Base-by-base conservation (phyloP, 2,797 vertebrate genomes). In the Triplophysa yarkandensis region DNA sequence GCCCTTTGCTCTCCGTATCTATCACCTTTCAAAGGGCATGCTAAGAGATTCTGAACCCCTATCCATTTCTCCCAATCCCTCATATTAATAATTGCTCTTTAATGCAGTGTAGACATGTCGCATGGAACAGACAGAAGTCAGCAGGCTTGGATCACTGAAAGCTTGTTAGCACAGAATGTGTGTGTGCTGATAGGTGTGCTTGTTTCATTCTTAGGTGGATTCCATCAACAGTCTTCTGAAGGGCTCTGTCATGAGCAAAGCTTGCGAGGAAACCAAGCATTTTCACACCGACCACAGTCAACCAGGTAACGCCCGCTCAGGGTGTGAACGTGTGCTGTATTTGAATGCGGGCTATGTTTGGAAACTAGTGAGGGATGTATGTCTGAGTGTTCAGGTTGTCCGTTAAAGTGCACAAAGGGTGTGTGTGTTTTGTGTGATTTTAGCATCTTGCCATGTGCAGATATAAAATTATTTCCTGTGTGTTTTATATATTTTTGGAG, bases 251-350 rank as follows among this genome's bases (percentile, higher is more conserved):
- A 96, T 98, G 94, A 92, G 86, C 77, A 96, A 95, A 85, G 96
- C 96, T 71, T 98, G 97, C 17, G 97, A 99, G 79, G 95, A 98
- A 89, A 98, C 96, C 82, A 95, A 92, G 88, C 94, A 98, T 89
- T 99, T 98, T 86, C 93, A 97, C 81, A 94, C 95, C 78, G 95
- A 98, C 85, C 95, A 95, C 89, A 94, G 87, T 86, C 90, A 96
- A 78, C 95, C 95, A 94, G 97, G 97, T 99, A 90, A 5, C 6
- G 64, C 74, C 77, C 60, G 34, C 1, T 4, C 16, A 50, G n/a
- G 54, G 21, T 63, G 61, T 65, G 50, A 21, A 19, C 21, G 23
- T 30, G 48, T 19, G 43, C 39, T 66, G 3, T 76, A 23, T 63
- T 23, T 77, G 44, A 48, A 10, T 44, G 10, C 14, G 4, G 60